A percentile compares a stretch with the other conserved stretches of the same genome.
Conservation (phyloP, 2,113 vertebrate genomes). For the Amblyornis subalaris region DNA sequence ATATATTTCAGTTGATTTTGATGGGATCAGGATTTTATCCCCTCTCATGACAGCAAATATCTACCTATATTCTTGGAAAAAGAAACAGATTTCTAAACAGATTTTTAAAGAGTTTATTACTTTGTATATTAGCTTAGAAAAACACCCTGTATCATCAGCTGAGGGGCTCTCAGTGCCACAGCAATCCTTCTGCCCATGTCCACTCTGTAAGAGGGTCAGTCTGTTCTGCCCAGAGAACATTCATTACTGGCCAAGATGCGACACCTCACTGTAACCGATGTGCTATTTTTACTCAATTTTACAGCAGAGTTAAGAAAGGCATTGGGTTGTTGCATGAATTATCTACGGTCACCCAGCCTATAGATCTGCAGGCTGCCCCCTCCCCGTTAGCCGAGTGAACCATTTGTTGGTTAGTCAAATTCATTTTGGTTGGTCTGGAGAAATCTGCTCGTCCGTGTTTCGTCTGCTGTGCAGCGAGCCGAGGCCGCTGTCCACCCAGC, state of each 20-base stretch:
- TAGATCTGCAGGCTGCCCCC: not conserved
- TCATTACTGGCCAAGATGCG: not conserved
- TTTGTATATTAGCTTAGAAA: not conserved
- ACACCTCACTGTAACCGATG: not conserved
- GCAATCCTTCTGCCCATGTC: not conserved
- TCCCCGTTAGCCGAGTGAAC: not conserved
- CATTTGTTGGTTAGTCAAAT: slow-evolving; percentile 48
- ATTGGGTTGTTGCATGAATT: not conserved
- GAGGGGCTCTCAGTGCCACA: not conserved
- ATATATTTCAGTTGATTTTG: not conserved
- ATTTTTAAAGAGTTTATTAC: not conserved
- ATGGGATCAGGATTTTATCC: not conserved
- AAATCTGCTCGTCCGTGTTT: slow-evolving; percentile 34
- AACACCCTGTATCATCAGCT: not conserved
- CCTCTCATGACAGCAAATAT: not conserved
- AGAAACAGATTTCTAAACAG: not conserved
- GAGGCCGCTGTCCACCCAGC: slow-evolving; percentile 60
- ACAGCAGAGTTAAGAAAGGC: not conserved
- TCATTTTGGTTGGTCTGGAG: slow-evolving; percentile 13
- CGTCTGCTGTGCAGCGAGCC: slow-evolving; percentile 39
- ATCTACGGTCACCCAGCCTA: not conserved
- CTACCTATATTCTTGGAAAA: not conserved
- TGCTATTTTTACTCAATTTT: not conserved
- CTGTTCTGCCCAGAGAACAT: not conserved
- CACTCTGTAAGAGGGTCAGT: not conserved